These are phyloP conservation scores for Scolanthus callimorphus DNA, from an alignment of 92 coral and sea anemone species.

Conservation along the genomic window DNA sequence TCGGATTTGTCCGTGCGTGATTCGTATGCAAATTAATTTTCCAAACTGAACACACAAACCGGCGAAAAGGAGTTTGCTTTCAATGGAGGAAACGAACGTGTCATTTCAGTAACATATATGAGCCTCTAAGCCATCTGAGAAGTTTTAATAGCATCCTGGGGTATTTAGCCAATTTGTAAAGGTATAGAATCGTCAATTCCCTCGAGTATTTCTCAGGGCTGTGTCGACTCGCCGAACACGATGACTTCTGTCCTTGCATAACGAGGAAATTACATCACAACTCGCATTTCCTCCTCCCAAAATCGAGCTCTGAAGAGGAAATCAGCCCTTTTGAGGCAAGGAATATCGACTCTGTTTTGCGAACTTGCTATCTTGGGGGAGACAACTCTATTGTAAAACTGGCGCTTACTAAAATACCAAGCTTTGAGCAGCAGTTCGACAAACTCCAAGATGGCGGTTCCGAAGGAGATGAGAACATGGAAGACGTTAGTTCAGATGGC, in stretches of 20 bases:
- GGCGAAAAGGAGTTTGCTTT: neutral
- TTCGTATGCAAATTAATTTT: neutral
- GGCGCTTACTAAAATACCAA: conserved; percentile 19
- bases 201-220: neutral
- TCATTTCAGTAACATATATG: neutral
- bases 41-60: neutral
- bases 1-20: conserved; percentile 1
- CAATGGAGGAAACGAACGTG: neutral
- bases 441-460: conserved; percentile 39
- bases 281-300: too few species aligned
- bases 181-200: neutral
- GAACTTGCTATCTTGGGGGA: neutral
- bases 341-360: neutral
- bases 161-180: neutral
- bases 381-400: neutral
- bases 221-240: too few species aligned
- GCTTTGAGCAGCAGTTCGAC: conserved; percentile 12
- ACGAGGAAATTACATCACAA: too few species aligned
- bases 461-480: conserved; percentile 4
- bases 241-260: too few species aligned
- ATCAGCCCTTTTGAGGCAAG: too few species aligned
- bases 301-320: too few species aligned
- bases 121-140: neutral
- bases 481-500: conserved; percentile 21
- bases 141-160: neutral